Evolutionary conservation across 2,113 vertebrate genomes (phyloP).

Genomic region (Salvelinus fontinalis): DNA sequence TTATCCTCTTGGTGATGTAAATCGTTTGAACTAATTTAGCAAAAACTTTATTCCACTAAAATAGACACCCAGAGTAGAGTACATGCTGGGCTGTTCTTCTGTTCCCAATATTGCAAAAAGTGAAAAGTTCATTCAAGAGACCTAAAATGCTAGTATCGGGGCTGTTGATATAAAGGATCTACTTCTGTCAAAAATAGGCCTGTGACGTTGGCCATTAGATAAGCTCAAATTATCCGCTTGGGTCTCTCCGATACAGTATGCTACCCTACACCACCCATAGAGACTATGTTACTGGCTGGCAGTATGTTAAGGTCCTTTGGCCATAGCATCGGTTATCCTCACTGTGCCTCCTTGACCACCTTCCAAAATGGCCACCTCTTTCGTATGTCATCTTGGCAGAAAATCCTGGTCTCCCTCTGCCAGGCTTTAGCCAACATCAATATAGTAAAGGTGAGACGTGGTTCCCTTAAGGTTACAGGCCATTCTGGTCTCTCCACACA

Average conservation of each 20-base stretch:
- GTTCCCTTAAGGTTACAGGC: conserved; percentile 19
- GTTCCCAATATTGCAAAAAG: neutral
- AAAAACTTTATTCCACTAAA: neutral
- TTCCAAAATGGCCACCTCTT: conserved; percentile 63
- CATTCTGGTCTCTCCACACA: neutral
- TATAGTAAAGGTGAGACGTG: conserved; percentile 11
- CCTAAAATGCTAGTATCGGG: neutral
- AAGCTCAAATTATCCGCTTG: neutral
- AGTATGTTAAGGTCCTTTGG: neutral
- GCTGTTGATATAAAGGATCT: neutral
- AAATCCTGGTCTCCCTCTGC: neutral
- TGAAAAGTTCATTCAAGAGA: neutral
- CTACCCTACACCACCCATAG: conserved; percentile 4
- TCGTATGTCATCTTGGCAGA: conserved; percentile 56
- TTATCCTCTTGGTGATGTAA: too few species aligned
- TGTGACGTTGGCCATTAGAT: neutral
- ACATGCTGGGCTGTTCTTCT: neutral
- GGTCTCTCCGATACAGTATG: neutral
- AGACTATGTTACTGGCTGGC: neutral
- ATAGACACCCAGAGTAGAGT: neutral
- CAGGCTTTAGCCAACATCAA: neutral
- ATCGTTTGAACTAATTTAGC: neutral
- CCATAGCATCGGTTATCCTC: conserved; percentile 37
- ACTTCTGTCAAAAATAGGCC: neutral
- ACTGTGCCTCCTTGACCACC: conserved; percentile 43